Evolutionary conservation across 2,888 invertebrate genomes (phyloP), one percentile per base, ranked within the genome.

Genomic region (Drosophila cracens): DNA sequence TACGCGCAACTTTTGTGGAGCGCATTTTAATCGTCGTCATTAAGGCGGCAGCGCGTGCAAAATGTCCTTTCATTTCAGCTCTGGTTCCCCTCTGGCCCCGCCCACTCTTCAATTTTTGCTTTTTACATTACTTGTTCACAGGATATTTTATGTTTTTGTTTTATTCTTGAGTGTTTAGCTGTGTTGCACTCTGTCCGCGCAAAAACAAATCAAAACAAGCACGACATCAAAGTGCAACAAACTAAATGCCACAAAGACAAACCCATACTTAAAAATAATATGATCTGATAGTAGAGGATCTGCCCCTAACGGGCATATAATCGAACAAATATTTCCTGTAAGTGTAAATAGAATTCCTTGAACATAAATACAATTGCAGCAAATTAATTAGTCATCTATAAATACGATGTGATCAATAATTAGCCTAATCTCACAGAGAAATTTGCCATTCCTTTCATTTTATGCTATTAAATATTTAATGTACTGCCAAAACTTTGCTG

Each of bases 11-110:
- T 66, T 74, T 74, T 78, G 79, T 63, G 79, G 67, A 72, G 76
- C 70, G 82, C 89, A 85, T 87, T 86, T 86, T 86, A 86, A 86
- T 86, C 85, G 89, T 69, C 83, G 81, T 86, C 89, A 86, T 86
- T 86, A 86, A 85, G 89, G 90, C 81, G 76, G 65, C 81, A 87
- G 76, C 82, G 80, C 80, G 82, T 84, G 80, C 82, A 78, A 80
- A 83, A 85, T 87, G 70, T 89, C 80, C 78, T 70, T 85, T 83
- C 75, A 89, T 76, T 89, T 89, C 66, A 76, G 63, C 60, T 49
- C 13, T 69, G 69, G 73, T 66, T 72, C 56, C 74, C 18, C 36
- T 31, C 16, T 13, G 5, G 33, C 1, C 16, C 8, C 16, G 2
- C 18, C 1, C 34, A 31, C 10, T 18, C 10, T 13, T 34, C 18